Conservation (phyloP, 2,888 invertebrate species). For the Parnassius apollo region DNA sequence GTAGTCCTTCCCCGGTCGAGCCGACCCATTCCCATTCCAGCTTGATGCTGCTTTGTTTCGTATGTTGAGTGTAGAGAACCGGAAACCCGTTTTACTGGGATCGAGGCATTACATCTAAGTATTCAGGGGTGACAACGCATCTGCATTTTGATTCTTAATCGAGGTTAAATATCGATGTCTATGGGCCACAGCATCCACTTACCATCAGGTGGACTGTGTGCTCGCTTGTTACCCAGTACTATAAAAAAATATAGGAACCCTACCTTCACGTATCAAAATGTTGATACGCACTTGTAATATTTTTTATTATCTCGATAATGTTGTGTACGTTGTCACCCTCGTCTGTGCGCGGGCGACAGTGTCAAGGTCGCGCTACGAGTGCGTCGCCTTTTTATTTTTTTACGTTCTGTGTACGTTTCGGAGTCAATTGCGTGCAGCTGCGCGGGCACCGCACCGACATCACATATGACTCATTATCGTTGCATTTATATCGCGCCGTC, state of each 20-base stretch:
- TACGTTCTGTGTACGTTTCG: constrained; percentile 40
- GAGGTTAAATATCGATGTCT: too few relatives aligned
- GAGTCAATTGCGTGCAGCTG: constrained; percentile 41
- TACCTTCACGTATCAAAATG: background rate
- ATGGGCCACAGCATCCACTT: too few relatives aligned
- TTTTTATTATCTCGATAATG: background rate
- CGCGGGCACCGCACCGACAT: constrained; percentile 20
- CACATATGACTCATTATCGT: constrained; percentile 19
- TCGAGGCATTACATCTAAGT: background rate
- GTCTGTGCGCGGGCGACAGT: constrained; percentile 40
- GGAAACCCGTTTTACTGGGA: too few relatives aligned
- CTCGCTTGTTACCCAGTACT: too few relatives aligned
- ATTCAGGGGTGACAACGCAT: too few relatives aligned
- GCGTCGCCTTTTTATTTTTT: constrained; percentile 38
- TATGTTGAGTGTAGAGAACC: too few relatives aligned
- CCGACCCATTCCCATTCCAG: too few relatives aligned
- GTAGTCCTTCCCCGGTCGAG: too few relatives aligned
- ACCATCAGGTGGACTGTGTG: too few relatives aligned
- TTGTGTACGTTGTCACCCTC: background rate
- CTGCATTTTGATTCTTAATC: too few relatives aligned
- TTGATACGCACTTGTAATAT: background rate
- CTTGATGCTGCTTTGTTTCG: too few relatives aligned
- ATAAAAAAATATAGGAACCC: background rate
- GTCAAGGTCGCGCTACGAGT: constrained; percentile 63
- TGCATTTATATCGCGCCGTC: constrained; percentile 15